Percentiles rank a stretch among this genome's conserved stretches.
Evolutionary conservation across 2,888 invertebrate species (phyloP).

Genomic region (Plusia festucae): DNA sequence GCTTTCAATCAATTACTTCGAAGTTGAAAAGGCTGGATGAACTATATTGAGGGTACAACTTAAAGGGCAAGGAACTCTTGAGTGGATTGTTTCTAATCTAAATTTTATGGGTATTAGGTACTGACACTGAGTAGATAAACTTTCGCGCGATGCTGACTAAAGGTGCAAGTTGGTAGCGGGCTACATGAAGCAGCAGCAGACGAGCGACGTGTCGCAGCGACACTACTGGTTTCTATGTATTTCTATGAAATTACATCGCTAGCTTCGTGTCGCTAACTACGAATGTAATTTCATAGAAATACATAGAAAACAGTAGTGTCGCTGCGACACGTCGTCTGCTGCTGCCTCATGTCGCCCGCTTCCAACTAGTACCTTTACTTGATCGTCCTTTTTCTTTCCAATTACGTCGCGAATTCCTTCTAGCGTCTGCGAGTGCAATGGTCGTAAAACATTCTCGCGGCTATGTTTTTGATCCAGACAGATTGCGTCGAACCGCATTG

Average conservation of each 20-base stretch:
- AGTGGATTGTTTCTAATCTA: constrained; percentile 18
- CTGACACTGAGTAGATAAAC: constrained; percentile 14
- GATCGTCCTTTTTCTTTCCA: constrained; percentile 29
- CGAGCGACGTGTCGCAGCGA: too few relatives aligned
- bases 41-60: constrained; percentile 31
- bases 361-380: too few relatives aligned
- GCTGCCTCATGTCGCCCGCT: too few relatives aligned
- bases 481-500: constrained; percentile 2
- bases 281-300: too few relatives aligned
- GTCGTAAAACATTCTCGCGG: constrained; percentile 8
- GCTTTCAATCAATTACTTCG: constrained; percentile 33
- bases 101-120: constrained; percentile 32
- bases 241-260: too few relatives aligned
- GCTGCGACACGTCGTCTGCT: too few relatives aligned
- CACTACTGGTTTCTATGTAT: too few relatives aligned
- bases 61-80: constrained; percentile 41
- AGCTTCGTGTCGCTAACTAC: too few relatives aligned
- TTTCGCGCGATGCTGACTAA: constrained; percentile 7
- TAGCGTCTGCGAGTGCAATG: constrained; percentile 8
- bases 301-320: too few relatives aligned
- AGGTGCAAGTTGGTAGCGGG: too few relatives aligned
- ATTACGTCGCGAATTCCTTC: constrained; percentile 26
- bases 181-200: too few relatives aligned
- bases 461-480: constrained; percentile 14
- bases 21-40: constrained; percentile 38